Conservation (phyloP, 2,888 invertebrate genomes). For the Drosophila kuntzei region DNA sequence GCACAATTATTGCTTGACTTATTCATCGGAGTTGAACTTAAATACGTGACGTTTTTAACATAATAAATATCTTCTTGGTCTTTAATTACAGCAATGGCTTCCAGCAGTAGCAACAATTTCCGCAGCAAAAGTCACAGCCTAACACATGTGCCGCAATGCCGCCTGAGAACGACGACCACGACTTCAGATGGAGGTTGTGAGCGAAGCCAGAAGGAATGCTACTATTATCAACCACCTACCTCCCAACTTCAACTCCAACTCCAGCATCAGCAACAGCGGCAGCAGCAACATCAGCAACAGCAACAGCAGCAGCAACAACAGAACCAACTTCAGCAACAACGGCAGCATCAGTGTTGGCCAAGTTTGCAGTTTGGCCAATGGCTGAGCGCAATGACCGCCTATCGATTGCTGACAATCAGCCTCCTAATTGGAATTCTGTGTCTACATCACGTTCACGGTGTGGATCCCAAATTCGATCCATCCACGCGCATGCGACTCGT, state of each 20-base stretch:
- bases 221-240: slow-evolving; percentile 74
- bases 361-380: slow-evolving; percentile 61
- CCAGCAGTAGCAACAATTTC: slow-evolving; percentile 75
- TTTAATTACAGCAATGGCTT: slow-evolving; percentile 83
- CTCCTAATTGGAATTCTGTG: slow-evolving; percentile 83
- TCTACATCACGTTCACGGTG: slow-evolving; percentile 84
- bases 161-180: slow-evolving; percentile 63
- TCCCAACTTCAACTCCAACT: slow-evolving; percentile 54
- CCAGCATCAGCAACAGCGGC: slow-evolving; percentile 18
- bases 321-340: slow-evolving; percentile 32
- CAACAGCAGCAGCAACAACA: slow-evolving; percentile 34
- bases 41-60: slow-evolving; percentile 15
- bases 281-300: slow-evolving; percentile 35
- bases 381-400: slow-evolving; percentile 79
- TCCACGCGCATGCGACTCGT: slow-evolving; percentile 93
- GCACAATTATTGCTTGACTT: slow-evolving; percentile 1
- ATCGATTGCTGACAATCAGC: slow-evolving; percentile 84
- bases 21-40: not conserved
- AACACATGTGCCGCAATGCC: slow-evolving; percentile 72
- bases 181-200: slow-evolving; percentile 45
- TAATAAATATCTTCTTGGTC: slow-evolving; percentile 15
- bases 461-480: slow-evolving; percentile 93
- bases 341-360: slow-evolving; percentile 53
- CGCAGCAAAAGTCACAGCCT: slow-evolving; percentile 66
- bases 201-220: slow-evolving; percentile 69